Evolutionary conservation across 2,113 vertebrate genomes (phyloP), one percentile per base, ranked within the genome.

Genomic region (Caracal caracal): DNA sequence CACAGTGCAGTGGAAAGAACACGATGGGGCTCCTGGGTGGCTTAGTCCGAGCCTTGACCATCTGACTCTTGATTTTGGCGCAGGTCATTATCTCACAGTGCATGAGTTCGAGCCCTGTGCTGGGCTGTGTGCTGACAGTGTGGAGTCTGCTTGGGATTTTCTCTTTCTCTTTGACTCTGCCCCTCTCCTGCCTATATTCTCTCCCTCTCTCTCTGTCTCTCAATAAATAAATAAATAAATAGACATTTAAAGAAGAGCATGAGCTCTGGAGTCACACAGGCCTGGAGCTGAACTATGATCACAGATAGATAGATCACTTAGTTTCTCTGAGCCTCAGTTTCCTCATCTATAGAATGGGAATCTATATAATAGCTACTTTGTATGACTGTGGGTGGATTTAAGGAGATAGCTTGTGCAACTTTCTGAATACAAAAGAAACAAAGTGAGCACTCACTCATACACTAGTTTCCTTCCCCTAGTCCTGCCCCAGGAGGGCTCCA

Each of bases 271-370:
- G 70, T 68, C 33, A 84, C 26, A 47, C 7, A 37, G 76, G 30
- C 63, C 63, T 56, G 1, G 35, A 20, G n/a, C 30, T 75, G 40
- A 79, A 43, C 53, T 33, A 24, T 65, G 40, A 51, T 56, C 53
- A 37, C 19, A 15, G 59, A 6, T 24, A 65, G 59, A 49, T 7
- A 76, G 59, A 49, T 75, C 22, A 68, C 35, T 71, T 51, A 71
- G 28, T 70, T 43, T 43, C 22, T 47, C 40, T 87, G 51, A 51
- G 63, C 40, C 51, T 93, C 59, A 71, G 93, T 80, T 40, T 97
- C 35, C 47, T 92, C 49, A 43, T 40, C n/a, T 89, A 5, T 53
- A 26, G 86, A 83, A 87, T 5, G 37, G 22, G 17, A 83, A 63
- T 79, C 71, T 12, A 61, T 79, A 78, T 12, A 61, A 73, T 43